These are phyloP conservation scores for Toxotes lorentzi DNA, from an alignment of 2,797 vertebrate species.

Conservation along the genomic window DNA sequence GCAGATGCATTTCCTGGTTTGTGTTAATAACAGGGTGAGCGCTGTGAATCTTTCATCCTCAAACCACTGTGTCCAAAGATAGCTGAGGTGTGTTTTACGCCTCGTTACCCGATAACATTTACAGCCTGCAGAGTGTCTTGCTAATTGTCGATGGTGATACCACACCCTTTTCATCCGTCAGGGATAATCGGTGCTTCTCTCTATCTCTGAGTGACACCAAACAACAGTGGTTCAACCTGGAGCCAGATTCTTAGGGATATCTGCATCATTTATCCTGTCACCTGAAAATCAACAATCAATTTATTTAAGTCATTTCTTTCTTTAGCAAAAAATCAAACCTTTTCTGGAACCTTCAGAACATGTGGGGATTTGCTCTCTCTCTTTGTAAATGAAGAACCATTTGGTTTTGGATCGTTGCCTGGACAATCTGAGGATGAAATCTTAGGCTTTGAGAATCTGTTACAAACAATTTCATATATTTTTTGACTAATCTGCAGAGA, in stretches of 20 bases:
- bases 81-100: not conserved
- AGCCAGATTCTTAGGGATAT: no score
- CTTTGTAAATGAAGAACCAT: not conserved
- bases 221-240: not conserved
- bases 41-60: not conserved
- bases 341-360: not conserved
- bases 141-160: not conserved
- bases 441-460: not conserved
- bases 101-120: slow-evolving; percentile 4
- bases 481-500: not conserved
- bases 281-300: not conserved
- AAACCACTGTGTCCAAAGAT: not conserved
- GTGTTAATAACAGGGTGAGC: slow-evolving; percentile 1
- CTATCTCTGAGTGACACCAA: not conserved
- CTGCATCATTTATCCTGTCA: not conserved
- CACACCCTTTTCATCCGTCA: not conserved
- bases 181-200: not conserved
- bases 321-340: not conserved
- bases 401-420: not conserved
- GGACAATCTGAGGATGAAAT: not conserved
- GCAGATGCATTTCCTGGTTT: slow-evolving; percentile 27
- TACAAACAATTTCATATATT: not conserved
- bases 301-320: not conserved
- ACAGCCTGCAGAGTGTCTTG: not conserved
- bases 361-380: not conserved